Evolutionary conservation across 2,888 invertebrate genomes (phyloP).

Genomic region (Drosophila falleni): DNA sequence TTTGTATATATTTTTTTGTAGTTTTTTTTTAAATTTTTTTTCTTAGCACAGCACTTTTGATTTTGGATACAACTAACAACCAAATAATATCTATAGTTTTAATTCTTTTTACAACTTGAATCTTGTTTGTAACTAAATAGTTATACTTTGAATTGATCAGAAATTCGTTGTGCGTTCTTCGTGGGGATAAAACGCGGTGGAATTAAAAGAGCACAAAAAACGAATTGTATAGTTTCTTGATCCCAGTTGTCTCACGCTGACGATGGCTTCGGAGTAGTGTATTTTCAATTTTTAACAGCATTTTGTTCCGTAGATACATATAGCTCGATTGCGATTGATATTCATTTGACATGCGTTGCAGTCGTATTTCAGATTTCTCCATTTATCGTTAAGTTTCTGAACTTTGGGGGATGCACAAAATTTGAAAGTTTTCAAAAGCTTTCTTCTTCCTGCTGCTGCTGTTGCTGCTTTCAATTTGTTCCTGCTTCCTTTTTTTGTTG

Average conservation of each 20-base stretch:
- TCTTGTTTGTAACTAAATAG: constrained; percentile 39
- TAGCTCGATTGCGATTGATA: constrained; percentile 83
- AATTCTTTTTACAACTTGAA: constrained; percentile 34
- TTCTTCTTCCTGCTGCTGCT: neutral
- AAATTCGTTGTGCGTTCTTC: constrained; percentile 73
- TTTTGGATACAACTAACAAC: constrained; percentile 76
- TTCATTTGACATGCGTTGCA: constrained; percentile 83
- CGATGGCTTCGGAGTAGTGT: constrained; percentile 92
- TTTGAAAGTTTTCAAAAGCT: constrained; percentile 9
- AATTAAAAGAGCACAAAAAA: constrained; percentile 94
- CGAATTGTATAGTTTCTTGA: constrained; percentile 94
- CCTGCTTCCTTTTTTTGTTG: neutral
- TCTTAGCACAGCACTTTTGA: constrained; percentile 62
- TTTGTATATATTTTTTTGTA: constrained; percentile 29
- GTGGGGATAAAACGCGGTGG: constrained; percentile 27
- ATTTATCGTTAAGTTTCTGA: constrained; percentile 77
- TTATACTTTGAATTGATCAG: constrained; percentile 46
- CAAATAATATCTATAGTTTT: constrained; percentile 74
- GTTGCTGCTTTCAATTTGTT: neutral
- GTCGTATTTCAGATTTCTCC: constrained; percentile 83
- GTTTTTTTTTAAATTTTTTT: constrained; percentile 14
- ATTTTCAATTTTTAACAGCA: constrained; percentile 90
- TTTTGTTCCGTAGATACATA: constrained; percentile 86
- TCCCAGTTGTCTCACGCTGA: constrained; percentile 93
- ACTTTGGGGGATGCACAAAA: constrained; percentile 41